Percentiles rank a stretch among this genome's conserved stretches.
Conservation (phyloP, 2,113 vertebrate species). For the Acrocephalus kingi region DNA sequence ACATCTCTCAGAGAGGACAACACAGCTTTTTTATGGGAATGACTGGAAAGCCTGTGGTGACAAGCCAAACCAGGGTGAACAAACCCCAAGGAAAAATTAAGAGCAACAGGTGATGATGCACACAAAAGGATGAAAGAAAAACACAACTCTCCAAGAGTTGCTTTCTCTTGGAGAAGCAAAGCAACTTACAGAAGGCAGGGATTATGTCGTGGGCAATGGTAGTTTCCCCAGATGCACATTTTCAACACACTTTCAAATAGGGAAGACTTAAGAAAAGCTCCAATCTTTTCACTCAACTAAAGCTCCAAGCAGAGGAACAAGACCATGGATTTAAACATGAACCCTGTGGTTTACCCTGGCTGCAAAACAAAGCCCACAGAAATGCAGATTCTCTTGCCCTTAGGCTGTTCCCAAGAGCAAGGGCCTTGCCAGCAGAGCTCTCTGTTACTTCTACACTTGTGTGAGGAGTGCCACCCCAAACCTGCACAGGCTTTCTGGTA, state of each 20-base stretch:
- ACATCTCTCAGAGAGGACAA: neutral
- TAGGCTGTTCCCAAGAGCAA: neutral
- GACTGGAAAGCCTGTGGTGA: neutral
- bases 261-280: neutral
- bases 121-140: neutral
- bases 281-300: neutral
- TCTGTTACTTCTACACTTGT: rapidly evolving
- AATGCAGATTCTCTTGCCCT: rapidly evolving
- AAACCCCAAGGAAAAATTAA: neutral
- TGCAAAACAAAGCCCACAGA: neutral
- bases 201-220: neutral
- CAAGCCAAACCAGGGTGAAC: neutral
- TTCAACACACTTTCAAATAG: neutral
- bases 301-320: neutral
- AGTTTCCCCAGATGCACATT: neutral
- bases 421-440: neutral
- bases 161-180: neutral
- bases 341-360: neutral
- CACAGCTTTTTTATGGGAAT: neutral
- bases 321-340: neutral
- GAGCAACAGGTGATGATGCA: neutral
- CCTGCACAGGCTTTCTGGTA: neutral
- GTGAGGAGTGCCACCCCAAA: rapidly evolving
- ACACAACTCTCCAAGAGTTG: neutral
- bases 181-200: neutral